These are phyloP conservation scores for Protomyctophum bolini DNA, from an alignment of 2,113 vertebrate species.

Conservation along the genomic window DNA sequence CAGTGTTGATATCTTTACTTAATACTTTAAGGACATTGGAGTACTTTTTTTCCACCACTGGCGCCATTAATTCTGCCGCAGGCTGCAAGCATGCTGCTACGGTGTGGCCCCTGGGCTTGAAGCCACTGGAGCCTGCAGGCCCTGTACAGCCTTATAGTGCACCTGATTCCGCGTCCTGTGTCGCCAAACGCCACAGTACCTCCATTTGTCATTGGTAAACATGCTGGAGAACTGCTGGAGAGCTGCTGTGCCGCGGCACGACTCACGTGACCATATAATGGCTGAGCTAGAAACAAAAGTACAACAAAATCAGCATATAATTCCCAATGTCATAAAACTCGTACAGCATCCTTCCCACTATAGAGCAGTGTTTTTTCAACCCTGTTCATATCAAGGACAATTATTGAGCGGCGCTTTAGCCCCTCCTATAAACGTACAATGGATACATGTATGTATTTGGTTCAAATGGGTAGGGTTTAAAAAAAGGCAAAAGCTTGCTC, in stretches of 20 bases:
- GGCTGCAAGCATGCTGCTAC: constrained; percentile 36
- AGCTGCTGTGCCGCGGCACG: constrained; percentile 50
- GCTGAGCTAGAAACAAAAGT: constrained; percentile 48
- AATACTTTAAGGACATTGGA: too few species aligned
- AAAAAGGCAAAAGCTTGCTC: too few species aligned
- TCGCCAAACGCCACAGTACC: constrained; percentile 69
- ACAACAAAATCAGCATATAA: constrained; percentile 70
- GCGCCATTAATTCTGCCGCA: constrained; percentile 63
- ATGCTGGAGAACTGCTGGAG: constrained; percentile 54
- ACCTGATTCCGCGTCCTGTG: constrained; percentile 70
- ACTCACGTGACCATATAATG: constrained; percentile 44
- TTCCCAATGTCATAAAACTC: constrained; percentile 42
- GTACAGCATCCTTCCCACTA: background rate
- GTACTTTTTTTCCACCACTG: too few species aligned
- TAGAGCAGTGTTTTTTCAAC: background rate
- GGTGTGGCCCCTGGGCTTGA: constrained; percentile 67
- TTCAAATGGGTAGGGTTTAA: too few species aligned
- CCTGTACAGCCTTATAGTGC: constrained; percentile 44
- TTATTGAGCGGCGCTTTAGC: too few species aligned
- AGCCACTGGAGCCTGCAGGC: constrained; percentile 60
- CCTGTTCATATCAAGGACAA: too few species aligned
- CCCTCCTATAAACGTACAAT: too few species aligned
- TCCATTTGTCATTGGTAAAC: constrained; percentile 80
- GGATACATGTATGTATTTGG: too few species aligned
- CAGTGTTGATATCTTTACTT: too few species aligned